These are phyloP conservation scores for Macrosteles quadrilineatus DNA, from an alignment of 1,140 invertebrate species.

Conservation along the genomic window DNA sequence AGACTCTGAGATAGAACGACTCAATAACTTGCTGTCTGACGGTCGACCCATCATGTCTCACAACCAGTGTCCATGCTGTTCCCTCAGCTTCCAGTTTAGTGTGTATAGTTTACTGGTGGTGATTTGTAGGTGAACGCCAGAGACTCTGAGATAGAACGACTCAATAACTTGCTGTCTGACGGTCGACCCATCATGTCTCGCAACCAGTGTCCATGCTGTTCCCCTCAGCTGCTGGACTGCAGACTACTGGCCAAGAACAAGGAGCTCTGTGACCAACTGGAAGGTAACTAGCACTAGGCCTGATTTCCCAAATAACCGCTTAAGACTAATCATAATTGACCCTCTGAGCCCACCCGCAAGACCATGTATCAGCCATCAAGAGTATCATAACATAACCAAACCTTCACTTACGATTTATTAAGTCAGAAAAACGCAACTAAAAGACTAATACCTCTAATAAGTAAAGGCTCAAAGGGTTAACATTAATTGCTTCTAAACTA, in stretches of 20 bases:
- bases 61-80: background rate
- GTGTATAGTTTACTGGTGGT: background rate
- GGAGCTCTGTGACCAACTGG: background rate
- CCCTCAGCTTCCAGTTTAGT: background rate
- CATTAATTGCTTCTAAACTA: too few relatives aligned
- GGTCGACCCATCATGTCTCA: background rate
- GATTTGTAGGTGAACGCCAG: background rate
- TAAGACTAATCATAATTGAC: too few relatives aligned
- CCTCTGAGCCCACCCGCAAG: too few relatives aligned
- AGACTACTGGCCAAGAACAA: background rate
- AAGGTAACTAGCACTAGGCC: too few relatives aligned
- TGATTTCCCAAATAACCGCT: too few relatives aligned
- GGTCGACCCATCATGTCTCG: background rate
- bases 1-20: background rate
- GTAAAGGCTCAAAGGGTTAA: too few relatives aligned
- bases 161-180: background rate
- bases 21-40: background rate
- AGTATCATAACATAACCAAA: too few relatives aligned
- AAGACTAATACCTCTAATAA: too few relatives aligned
- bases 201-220: constrained; percentile 7
- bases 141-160: background rate
- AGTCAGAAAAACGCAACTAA: too few relatives aligned
- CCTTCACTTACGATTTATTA: too few relatives aligned
- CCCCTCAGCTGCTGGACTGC: background rate
- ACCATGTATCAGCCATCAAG: too few relatives aligned